A percentile compares a stretch with the other conserved stretches of the same genome.
These are phyloP conservation scores for Lasioglossum figueresi DNA, from an alignment of 2,888 invertebrate species.

Conservation along the genomic window DNA sequence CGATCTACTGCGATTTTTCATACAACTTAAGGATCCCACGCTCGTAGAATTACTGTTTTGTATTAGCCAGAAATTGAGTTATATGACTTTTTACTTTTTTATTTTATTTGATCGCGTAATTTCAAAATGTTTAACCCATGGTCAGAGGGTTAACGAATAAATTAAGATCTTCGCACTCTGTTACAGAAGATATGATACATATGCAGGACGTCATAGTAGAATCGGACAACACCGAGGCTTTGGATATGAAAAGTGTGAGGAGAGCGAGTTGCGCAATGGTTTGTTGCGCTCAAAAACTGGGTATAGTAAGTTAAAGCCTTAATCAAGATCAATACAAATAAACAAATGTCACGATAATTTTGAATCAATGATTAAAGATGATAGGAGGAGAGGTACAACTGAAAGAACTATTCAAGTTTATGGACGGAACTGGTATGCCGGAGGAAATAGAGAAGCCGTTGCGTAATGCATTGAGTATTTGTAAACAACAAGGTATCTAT, in stretches of 20 bases:
- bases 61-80: no score
- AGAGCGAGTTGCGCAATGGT: background rate
- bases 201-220: accelerated
- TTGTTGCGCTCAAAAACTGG: constrained; percentile 13
- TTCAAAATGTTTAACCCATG: background rate
- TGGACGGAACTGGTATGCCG: no score
- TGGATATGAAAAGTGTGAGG: background rate
- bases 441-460: accelerated
- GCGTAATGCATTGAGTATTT: accelerated
- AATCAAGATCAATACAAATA: no score
- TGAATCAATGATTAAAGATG: constrained; percentile 3
- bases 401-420: no score
- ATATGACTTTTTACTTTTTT: no score
- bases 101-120: background rate
- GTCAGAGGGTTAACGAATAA: no score
- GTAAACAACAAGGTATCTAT: background rate
- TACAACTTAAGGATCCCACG: no score
- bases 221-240: accelerated
- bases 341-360: background rate
- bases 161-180: background rate
- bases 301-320: background rate
- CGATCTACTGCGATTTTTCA: no score
- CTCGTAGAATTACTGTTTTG: no score
- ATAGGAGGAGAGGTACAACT: background rate
- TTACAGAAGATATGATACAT: background rate